Percentiles rank a stretch among this genome's conserved stretches.
These are phyloP conservation scores for Garra rufa DNA, from an alignment of 2,113 vertebrate genomes.

Conservation along the genomic window DNA sequence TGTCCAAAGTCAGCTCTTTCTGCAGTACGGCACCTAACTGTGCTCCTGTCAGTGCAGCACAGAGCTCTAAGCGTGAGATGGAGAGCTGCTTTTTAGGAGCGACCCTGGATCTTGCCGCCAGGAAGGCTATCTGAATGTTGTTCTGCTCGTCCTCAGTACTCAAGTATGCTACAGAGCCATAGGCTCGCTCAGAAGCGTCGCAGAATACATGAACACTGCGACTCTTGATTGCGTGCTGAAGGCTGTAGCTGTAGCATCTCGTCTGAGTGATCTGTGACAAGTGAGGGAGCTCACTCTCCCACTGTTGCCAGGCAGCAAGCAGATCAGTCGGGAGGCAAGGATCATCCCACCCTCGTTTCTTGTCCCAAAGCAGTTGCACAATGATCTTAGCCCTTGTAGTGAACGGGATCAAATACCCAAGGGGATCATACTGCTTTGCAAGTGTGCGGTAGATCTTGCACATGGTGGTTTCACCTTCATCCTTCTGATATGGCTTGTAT, in stretches of 20 bases:
- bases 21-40: not conserved
- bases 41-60: not conserved
- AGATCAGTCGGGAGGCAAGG: not conserved
- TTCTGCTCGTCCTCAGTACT: not conserved
- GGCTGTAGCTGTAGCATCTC: not conserved
- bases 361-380: constrained; percentile 8
- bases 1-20: not conserved
- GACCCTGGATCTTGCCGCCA: not conserved
- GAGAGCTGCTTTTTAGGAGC: not conserved
- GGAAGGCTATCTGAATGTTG: not conserved
- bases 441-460: constrained; percentile 36
- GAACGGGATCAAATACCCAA: constrained; percentile 20
- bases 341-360: not conserved
- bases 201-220: too few relatives aligned
- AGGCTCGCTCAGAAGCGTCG: not conserved
- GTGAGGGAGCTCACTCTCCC: not conserved
- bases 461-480: not conserved
- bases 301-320: not conserved
- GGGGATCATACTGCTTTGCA: constrained; percentile 45
- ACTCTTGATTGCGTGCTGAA: not conserved
- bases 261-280: not conserved
- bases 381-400: constrained; percentile 5
- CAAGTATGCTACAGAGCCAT: not conserved
- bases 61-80: not conserved
- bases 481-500: constrained; percentile 39